Percentiles rank a stretch among this genome's conserved stretches.
These are phyloP conservation scores for Paracyprichromis sp. DNA, from an alignment of 2,113 vertebrate species.

Conservation along the genomic window DNA sequence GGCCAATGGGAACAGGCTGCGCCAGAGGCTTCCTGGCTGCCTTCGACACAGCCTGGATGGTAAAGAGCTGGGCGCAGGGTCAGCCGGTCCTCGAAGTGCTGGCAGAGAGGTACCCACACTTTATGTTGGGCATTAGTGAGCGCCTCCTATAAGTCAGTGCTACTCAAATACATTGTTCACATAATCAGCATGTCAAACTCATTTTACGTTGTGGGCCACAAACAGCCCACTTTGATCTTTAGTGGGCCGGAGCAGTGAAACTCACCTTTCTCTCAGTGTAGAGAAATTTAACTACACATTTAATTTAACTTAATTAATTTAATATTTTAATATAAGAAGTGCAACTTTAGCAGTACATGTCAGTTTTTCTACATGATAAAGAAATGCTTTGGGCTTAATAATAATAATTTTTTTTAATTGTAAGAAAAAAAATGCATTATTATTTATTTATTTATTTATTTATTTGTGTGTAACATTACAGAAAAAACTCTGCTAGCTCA, in stretches of 20 bases:
- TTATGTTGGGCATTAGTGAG: background rate
- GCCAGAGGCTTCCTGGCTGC: conserved; percentile 94
- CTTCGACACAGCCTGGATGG: conserved; percentile 95
- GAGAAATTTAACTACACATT: background rate
- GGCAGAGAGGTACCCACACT: conserved; percentile 80
- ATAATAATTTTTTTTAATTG: background rate
- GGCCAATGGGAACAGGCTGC: conserved; percentile 98
- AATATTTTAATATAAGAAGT: background rate
- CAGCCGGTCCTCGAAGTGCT: conserved; percentile 81
- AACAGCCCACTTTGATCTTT: background rate
- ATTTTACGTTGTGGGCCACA: background rate
- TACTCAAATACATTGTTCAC: background rate
- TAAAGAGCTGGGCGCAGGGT: conserved; percentile 87
- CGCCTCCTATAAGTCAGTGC: background rate
- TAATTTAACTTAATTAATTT: background rate
- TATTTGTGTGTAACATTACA: background rate
- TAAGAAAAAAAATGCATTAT: background rate
- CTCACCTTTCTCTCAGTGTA: background rate
- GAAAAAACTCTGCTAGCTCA: background rate
- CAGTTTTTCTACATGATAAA: background rate
- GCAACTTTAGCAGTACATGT: background rate
- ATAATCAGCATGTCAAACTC: background rate
- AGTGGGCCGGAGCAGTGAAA: background rate
- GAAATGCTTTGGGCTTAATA: background rate
- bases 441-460: background rate